Percentiles rank a stretch among this genome's conserved stretches.
phyloP scores from a whole-genome alignment of 2,113 vertebrate species.

The Vombatus ursinus region DNA sequence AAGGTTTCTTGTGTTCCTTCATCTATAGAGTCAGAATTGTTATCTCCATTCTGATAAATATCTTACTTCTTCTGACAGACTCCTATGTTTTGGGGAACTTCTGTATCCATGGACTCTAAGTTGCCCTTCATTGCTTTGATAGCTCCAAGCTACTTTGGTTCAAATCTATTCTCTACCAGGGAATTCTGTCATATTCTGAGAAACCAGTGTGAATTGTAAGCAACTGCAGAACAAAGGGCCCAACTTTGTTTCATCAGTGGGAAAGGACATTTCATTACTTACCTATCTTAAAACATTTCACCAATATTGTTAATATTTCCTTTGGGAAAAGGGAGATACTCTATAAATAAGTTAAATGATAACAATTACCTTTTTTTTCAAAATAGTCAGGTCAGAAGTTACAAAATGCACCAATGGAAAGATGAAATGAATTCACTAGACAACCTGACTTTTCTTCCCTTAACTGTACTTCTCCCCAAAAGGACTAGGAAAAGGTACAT shows the following conservation, averaged over 20 bases:
- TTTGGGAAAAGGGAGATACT: neutral
- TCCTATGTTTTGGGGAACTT: neutral
- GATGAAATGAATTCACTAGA: neutral
- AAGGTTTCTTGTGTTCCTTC: neutral
- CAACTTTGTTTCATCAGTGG: neutral
- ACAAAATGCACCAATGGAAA: neutral
- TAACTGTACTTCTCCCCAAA: neutral
- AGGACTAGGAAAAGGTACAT: neutral
- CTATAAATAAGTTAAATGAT: too few relatives aligned
- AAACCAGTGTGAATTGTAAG: neutral
- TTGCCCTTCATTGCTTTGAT: neutral
- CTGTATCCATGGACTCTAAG: neutral
- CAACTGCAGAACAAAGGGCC: neutral
- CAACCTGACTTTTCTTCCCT: neutral
- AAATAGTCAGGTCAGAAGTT: neutral
- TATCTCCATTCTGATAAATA: neutral
- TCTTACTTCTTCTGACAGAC: slow-evolving; percentile 1
- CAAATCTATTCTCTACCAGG: neutral
- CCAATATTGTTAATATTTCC: neutral
- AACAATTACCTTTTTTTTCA: too few relatives aligned
- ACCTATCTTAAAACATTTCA: neutral
- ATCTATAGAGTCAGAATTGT: neutral
- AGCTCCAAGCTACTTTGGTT: neutral
- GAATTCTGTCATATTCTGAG: neutral
- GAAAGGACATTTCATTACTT: neutral